Evolutionary conservation across 1,140 invertebrate genomes (phyloP), one percentile per base, ranked within the genome.

Genomic region (Venturia canescens): DNA sequence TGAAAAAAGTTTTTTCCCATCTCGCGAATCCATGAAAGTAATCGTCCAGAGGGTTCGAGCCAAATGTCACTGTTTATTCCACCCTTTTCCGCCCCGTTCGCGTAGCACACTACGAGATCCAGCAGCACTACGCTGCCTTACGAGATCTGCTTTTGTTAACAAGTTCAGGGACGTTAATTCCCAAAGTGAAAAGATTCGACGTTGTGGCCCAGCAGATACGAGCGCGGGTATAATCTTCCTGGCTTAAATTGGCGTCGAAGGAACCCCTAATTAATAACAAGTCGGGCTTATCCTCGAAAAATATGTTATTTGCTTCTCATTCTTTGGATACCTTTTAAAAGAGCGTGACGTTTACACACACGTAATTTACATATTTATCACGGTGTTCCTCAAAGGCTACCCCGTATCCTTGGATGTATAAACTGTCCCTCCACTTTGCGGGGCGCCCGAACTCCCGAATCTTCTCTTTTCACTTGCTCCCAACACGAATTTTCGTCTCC

Each of bases 341-440:
- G 29, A 18, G 16, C 66, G 16, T 31, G 2, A 69, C 66, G 66
- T 69, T 69, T 69, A 21, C 44, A 66, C 23, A 6, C 21, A 44
- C n/a, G n/a, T 38, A 77, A 77, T 66, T 66, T 66, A 77, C 57
- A 77, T 77, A 77, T 77, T 77, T 77, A 77, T 60, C 9, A 11
- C 74, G 9, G 38, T 27, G n/a, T 77, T 77, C 74, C 44, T 77
- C 74, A 77, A 77, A 77, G 57, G 74, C 44, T 77, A 77, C n/a
- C n/a, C n/a, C 38, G 57, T 60, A 77, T 27, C 23, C 57, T 38
- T 60, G 23, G 26, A 16, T 67, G 9, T 11, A 67, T 1, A 13
- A 26, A 67, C 76, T 67, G 29, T 60, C 50, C 26, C 4, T 69
- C 11, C 2, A 29, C 38, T 60, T 66, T 57, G 15, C 27, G 15